Evolutionary conservation across 2,888 invertebrate species (phyloP).

Genomic region (Laspeyria flexula): DNA sequence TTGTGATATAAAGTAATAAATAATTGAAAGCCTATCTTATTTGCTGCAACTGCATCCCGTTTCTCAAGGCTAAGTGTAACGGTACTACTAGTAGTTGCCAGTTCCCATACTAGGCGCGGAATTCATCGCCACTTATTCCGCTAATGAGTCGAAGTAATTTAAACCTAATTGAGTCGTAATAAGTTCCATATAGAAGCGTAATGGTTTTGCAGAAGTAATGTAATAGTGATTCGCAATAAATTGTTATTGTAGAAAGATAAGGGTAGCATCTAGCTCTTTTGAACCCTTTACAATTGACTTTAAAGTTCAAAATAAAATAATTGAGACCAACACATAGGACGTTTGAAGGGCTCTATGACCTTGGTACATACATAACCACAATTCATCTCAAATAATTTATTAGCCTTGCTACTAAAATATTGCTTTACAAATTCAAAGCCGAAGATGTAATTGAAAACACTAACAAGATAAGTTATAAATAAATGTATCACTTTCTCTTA

Average conservation of each 20-base stretch:
- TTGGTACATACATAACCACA: too few relatives aligned
- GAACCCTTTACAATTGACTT: neutral
- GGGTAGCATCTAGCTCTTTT: neutral
- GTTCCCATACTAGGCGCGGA: slow-evolving; percentile 47
- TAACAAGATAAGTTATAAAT: slow-evolving; percentile 24
- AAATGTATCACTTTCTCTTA: slow-evolving; percentile 28
- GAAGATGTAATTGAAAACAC: neutral
- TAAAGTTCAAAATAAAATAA: too few relatives aligned
- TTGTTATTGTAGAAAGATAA: neutral
- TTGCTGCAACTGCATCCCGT: slow-evolving; percentile 35
- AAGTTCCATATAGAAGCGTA: slow-evolving; percentile 22
- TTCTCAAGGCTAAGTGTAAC: slow-evolving; percentile 44
- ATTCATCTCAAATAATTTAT: too few relatives aligned
- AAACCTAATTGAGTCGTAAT: slow-evolving; percentile 36
- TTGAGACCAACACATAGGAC: too few relatives aligned
- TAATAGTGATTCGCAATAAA: neutral
- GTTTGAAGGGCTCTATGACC: too few relatives aligned
- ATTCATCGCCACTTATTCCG: slow-evolving; percentile 35
- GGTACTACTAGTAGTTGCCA: slow-evolving; percentile 48
- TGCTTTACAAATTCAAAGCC: neutral
- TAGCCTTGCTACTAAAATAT: neutral
- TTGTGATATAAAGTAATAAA: slow-evolving; percentile 4
- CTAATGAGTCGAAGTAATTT: slow-evolving; percentile 38
- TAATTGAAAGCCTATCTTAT: slow-evolving; percentile 28
- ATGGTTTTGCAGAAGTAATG: neutral